These are phyloP conservation scores for Dendrocincla tyrannina DNA, from an alignment of 2,797 vertebrate species.

Conservation along the genomic window DNA sequence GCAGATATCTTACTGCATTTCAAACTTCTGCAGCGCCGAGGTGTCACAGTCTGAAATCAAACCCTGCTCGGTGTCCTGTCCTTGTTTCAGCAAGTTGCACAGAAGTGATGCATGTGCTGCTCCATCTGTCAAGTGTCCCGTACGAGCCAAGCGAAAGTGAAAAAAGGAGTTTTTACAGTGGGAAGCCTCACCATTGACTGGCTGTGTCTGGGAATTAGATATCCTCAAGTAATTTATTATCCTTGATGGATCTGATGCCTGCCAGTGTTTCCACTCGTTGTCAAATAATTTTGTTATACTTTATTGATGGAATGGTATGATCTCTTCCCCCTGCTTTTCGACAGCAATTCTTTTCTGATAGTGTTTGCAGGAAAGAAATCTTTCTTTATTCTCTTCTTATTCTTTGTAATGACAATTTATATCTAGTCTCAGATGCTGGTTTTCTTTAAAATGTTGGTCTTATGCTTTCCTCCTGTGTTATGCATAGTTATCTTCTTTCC, in stretches of 20 bases:
- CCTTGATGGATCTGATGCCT: neutral
- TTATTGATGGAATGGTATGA: neutral
- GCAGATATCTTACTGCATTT: neutral
- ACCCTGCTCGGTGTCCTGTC: neutral
- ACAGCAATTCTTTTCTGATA: neutral
- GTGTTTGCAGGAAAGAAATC: neutral
- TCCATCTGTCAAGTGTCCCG: neutral
- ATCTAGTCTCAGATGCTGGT: neutral
- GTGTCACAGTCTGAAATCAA: neutral
- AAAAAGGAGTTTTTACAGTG: neutral
- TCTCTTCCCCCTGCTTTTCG: neutral
- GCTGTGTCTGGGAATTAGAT: neutral
- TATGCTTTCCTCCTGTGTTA: neutral
- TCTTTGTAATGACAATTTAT: neutral
- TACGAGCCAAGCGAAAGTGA: neutral
- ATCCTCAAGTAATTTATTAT: neutral
- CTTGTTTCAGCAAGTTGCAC: neutral
- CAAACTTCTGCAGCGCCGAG: neutral
- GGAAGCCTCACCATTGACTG: neutral
- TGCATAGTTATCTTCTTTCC: neutral
- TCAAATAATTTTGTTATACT: constrained; percentile 15
- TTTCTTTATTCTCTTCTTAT: neutral
- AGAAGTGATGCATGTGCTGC: neutral
- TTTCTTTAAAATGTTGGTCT: neutral
- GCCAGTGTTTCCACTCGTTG: neutral